Evolutionary conservation across 2,113 vertebrate species (phyloP).

Genomic region (Myanophis thanlyinensis): DNA sequence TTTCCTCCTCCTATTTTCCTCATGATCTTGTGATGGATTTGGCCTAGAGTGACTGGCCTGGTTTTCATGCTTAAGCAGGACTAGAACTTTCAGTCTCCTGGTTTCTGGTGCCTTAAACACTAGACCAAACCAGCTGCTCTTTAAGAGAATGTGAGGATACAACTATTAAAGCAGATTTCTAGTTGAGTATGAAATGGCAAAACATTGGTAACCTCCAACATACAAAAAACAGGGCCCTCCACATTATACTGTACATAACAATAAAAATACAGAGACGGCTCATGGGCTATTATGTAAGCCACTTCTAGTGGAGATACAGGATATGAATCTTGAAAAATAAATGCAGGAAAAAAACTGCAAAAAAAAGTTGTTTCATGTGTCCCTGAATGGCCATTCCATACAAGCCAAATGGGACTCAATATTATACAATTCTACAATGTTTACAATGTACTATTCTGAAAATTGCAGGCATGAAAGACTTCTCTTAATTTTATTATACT

Average conservation of each 20-base stretch:
- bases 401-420: neutral
- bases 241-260: neutral
- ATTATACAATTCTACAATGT: neutral
- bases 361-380: neutral
- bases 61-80: neutral
- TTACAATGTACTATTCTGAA: neutral
- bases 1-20: neutral
- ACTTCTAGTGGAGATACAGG: neutral
- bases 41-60: neutral
- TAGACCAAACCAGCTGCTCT: neutral
- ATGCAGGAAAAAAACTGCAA: neutral
- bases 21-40: neutral
- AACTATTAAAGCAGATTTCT: neutral
- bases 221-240: neutral
- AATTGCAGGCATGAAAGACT: neutral
- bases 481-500: neutral
- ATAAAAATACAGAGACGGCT: neutral
- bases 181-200: neutral
- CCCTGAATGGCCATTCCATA: neutral
- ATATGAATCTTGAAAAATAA: neutral
- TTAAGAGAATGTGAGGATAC: neutral
- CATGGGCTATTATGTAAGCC: neutral
- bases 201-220: neutral
- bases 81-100: neutral
- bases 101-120: neutral